A percentile compares a stretch with the other conserved stretches of the same genome.
Conservation (phyloP, 2,888 invertebrate species). For the Drosophila melanocephala region DNA sequence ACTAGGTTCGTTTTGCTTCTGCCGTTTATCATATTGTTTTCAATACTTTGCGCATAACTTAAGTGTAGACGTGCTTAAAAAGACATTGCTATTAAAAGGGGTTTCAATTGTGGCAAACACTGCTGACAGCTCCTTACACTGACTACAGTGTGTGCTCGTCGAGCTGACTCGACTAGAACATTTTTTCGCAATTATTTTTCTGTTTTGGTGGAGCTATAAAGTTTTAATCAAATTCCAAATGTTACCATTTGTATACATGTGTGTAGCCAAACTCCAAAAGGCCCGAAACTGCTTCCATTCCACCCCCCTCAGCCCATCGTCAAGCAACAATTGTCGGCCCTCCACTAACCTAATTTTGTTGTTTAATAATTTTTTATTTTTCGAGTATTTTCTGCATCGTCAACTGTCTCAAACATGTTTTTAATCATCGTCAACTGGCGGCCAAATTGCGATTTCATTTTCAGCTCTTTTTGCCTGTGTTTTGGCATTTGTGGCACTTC, state of each 20-base stretch:
- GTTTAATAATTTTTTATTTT: constrained; percentile 28
- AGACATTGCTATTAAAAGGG: not conserved
- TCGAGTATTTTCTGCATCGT: constrained; percentile 59
- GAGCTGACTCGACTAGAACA: not conserved
- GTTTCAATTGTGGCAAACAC: not conserved
- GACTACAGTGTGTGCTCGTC: not conserved
- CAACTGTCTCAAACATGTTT: constrained; percentile 72
- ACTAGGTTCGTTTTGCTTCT: not conserved
- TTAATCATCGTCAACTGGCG: constrained; percentile 70
- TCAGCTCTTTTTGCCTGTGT: not conserved
- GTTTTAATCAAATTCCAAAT: constrained; percentile 65
- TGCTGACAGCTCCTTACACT: not conserved
- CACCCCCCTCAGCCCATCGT: not conserved
- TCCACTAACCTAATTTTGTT: constrained; percentile 49
- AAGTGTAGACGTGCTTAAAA: too few species aligned
- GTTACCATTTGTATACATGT: constrained; percentile 18
- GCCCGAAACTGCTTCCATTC: not conserved
- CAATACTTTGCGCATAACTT: not conserved
- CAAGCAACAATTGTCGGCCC: constrained; percentile 13
- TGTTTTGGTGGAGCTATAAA: constrained; percentile 3
- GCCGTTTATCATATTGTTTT: not conserved
- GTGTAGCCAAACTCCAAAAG: not conserved
- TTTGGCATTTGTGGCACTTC: constrained; percentile 45
- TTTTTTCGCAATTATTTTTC: not conserved
- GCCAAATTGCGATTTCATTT: constrained; percentile 34